Evolutionary conservation across 1,140 invertebrate species (phyloP), one percentile per base, ranked within the genome.

Genomic region (Coenobita brevimanus): DNA sequence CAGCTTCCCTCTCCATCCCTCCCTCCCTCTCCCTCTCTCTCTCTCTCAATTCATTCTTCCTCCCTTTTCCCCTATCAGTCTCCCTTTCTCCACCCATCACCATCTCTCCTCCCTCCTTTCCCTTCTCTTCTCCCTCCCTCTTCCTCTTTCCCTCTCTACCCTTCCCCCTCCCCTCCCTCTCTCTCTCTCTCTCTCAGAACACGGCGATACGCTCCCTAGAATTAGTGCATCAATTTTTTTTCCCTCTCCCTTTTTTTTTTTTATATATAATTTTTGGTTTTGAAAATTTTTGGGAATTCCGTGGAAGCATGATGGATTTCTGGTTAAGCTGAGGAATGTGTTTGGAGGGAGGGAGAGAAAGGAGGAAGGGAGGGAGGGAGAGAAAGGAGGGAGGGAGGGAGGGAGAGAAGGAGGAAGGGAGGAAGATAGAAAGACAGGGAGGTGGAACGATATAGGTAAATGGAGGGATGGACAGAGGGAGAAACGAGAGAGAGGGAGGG

Each of bases 161-260:
- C n/a, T n/a, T n/a, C n/a, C n/a, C n/a, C n/a, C n/a, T n/a, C n/a
- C n/a, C n/a, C n/a, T n/a, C n/a, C n/a, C n/a, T n/a, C n/a, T n/a
- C n/a, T n/a, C n/a, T n/a, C n/a, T n/a, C n/a, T n/a, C n/a, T n/a
- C n/a, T n/a, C n/a, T n/a, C n/a, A 13, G 33, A 33, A 17, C 67
- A 71, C 24, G 41, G n/a, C 24, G 67, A 38, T 71, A 71, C 67
- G 67, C n/a, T n/a, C n/a, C n/a, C n/a, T n/a, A n/a, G n/a, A n/a
- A n/a, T n/a, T n/a, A n/a, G n/a, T n/a, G n/a, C 41, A 71, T 71
- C 21, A 71, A 30, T 71, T 38, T 71, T 38, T 71, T 30, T 71
- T 8, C 41, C 33, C 36, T 38, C 67, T 71, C 30, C 10, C 41
- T 38, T 71, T 71, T 17, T 71, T 38, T 71, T 71, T 71, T 71